Conservation (phyloP, 2,888 invertebrate species). For the Chloroclystis v-ata region DNA sequence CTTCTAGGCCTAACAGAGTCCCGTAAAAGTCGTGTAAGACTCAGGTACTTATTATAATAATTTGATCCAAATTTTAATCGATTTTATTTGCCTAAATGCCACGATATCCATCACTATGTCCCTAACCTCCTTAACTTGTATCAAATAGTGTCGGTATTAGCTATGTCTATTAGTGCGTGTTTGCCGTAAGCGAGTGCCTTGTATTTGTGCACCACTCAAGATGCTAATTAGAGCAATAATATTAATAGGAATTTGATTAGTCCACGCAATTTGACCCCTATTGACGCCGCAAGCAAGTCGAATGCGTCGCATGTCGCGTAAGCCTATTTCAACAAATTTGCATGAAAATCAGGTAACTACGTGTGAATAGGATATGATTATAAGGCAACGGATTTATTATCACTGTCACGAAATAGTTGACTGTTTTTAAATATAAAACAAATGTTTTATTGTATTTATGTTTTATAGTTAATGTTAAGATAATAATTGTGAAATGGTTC, state of each 20-base stretch:
- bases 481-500: too few species aligned
- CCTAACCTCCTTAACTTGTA: neutral
- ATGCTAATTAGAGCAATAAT: constrained; percentile 46
- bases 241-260: constrained; percentile 67
- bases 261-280: constrained; percentile 58
- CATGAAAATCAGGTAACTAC: constrained; percentile 54
- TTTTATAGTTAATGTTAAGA: too few species aligned
- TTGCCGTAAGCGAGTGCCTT: constrained; percentile 28
- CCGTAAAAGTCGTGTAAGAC: too few species aligned
- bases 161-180: constrained; percentile 1
- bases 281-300: constrained; percentile 52
- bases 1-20: too few species aligned
- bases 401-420: too few species aligned
- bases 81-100: too few species aligned
- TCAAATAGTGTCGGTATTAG: neutral
- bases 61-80: too few species aligned
- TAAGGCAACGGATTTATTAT: neutral
- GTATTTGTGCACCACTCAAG: constrained; percentile 33
- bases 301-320: constrained; percentile 53
- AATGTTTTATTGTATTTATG: too few species aligned
- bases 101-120: too few species aligned
- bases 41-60: too few species aligned
- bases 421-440: too few species aligned
- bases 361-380: constrained; percentile 35
- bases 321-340: constrained; percentile 47